These are phyloP conservation scores for Bolborhynchus lineola DNA, from an alignment of 2,113 vertebrate species.

Conservation along the genomic window DNA sequence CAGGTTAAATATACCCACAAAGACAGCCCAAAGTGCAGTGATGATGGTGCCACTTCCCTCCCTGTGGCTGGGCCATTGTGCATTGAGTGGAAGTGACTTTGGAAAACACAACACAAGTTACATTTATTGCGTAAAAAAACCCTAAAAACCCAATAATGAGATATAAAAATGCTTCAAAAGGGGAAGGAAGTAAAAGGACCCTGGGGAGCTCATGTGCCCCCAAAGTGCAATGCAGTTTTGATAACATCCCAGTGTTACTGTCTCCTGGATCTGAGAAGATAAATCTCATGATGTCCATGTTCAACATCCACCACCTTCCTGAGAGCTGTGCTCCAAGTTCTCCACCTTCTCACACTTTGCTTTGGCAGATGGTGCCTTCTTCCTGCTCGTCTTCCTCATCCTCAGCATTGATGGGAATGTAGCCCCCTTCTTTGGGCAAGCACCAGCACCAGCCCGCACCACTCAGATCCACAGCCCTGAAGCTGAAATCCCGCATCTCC, in stretches of 20 bases:
- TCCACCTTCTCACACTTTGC: not conserved
- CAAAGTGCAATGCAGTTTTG: not conserved
- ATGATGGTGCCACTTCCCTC: not conserved
- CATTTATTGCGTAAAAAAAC: not conserved
- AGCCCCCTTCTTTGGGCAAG: conserved; percentile 84
- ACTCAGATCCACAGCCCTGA: conserved; percentile 77
- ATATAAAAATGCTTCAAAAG: not conserved
- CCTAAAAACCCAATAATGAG: rapidly evolving
- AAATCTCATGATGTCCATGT: rapidly evolving
- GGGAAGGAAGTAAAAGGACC: not conserved
- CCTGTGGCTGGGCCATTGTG: rapidly evolving
- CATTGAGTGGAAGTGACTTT: not conserved
- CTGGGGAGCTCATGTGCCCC: rapidly evolving
- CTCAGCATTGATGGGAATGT: conserved; percentile 72
- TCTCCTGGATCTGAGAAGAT: not conserved
- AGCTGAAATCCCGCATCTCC: conserved; percentile 63
- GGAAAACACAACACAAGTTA: not conserved
- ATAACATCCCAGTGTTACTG: not conserved
- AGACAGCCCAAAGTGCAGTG: rapidly evolving
- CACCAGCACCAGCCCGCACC: conserved; percentile 90
- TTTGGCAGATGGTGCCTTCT: not conserved
- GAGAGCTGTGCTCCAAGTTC: not conserved
- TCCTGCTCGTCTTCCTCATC: not conserved
- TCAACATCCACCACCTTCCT: rapidly evolving
- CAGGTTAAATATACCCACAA: rapidly evolving